phyloP scores from a whole-genome alignment of 2,888 invertebrate genomes.

The Eledone cirrhosa region DNA sequence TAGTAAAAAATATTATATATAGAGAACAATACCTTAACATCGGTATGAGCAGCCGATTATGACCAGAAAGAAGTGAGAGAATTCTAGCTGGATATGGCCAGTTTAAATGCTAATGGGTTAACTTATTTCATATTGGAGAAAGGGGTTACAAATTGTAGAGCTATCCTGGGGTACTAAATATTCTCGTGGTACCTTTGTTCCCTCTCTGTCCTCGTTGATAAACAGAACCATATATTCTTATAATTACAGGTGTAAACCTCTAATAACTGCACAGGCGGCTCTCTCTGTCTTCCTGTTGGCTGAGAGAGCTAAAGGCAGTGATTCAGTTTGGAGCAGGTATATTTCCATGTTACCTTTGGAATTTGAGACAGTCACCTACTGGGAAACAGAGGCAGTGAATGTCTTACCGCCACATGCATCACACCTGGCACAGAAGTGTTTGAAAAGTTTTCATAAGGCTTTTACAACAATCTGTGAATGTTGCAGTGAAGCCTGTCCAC shows the following conservation, averaged over 20 bases:
- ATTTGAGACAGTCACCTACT: conserved; percentile 68
- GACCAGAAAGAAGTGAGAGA: too few relatives aligned
- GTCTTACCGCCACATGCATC: conserved; percentile 44
- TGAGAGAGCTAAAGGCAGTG: conserved; percentile 72
- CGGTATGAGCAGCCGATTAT: too few relatives aligned
- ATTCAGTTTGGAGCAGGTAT: conserved; percentile 61
- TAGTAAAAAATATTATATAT: too few relatives aligned
- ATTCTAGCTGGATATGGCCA: too few relatives aligned
- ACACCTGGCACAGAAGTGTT: conserved; percentile 34
- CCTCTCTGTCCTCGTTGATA: not conserved
- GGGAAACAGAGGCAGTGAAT: conserved; percentile 45
- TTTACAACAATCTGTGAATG: conserved; percentile 35
- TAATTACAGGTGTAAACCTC: conserved; percentile 42
- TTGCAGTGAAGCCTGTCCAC: conserved; percentile 20
- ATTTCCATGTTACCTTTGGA: conserved; percentile 52
- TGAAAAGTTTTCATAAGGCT: conserved; percentile 37
- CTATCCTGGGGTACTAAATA: not conserved
- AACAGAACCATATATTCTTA: not conserved
- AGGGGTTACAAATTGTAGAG: too few relatives aligned
- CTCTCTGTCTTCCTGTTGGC: conserved; percentile 77
- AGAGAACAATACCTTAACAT: too few relatives aligned
- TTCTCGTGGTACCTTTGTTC: not conserved
- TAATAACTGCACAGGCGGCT: conserved; percentile 75
- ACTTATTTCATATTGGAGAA: too few relatives aligned
- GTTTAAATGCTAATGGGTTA: too few relatives aligned